phyloP scores from a whole-genome alignment of 2,797 vertebrate species.

The Selene dorsalis region DNA sequence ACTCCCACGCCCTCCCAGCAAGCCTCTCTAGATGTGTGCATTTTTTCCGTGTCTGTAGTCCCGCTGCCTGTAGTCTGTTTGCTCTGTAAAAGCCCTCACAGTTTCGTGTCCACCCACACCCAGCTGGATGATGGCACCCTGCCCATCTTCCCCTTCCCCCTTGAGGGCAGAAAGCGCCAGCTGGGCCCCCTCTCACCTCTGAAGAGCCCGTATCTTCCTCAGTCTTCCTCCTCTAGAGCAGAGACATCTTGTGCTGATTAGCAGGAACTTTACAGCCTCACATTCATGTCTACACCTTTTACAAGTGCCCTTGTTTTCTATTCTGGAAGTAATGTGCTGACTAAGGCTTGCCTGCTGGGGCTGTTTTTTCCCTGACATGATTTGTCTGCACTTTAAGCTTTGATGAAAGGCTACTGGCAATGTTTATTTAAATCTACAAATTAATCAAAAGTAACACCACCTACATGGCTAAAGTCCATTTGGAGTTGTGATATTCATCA shows the following conservation, averaged over 20 bases:
- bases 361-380: slow-evolving; percentile 38
- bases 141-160: slow-evolving; percentile 19
- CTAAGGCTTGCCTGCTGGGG: slow-evolving; percentile 48
- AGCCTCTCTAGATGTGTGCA: neutral
- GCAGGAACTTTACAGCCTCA: slow-evolving; percentile 44
- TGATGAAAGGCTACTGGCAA: slow-evolving; percentile 58
- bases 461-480: slow-evolving; percentile 48
- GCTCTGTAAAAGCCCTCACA: slow-evolving; percentile 19
- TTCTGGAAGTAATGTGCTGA: slow-evolving; percentile 66
- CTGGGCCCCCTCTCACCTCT: slow-evolving; percentile 49
- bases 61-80: slow-evolving; percentile 12
- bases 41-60: slow-evolving; percentile 15
- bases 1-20: slow-evolving; percentile 30
- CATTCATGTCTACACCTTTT: slow-evolving; percentile 47
- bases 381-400: slow-evolving; percentile 57
- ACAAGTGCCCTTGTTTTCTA: slow-evolving; percentile 61
- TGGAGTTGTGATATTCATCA: slow-evolving; percentile 57
- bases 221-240: slow-evolving; percentile 21
- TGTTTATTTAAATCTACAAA: slow-evolving; percentile 69
- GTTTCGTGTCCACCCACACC: slow-evolving; percentile 37
- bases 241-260: slow-evolving; percentile 75
- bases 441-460: slow-evolving; percentile 66
- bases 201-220: slow-evolving; percentile 38
- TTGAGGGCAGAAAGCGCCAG: slow-evolving; percentile 31
- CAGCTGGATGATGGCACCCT: slow-evolving; percentile 44